Conservation (phyloP, 2,888 invertebrate species). For the Syrphus vitripennis region DNA sequence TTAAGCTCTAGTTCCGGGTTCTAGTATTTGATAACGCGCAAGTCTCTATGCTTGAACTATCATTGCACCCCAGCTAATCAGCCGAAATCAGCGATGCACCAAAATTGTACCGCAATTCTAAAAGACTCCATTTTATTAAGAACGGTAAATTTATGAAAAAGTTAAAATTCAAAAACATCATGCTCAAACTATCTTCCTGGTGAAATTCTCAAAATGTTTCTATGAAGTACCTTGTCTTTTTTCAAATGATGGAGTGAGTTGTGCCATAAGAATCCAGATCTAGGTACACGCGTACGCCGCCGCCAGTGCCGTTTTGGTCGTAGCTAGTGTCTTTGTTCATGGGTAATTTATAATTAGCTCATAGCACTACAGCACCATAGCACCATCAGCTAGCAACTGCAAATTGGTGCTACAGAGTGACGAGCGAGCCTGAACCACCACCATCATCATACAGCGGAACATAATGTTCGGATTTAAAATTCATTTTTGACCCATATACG, state of each 20-base stretch:
- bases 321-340: constrained; percentile 40
- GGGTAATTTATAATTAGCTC: constrained; percentile 69
- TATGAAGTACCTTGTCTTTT: constrained; percentile 5
- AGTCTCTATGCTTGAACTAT: too few species aligned
- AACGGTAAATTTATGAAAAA: too few species aligned
- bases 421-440: constrained; percentile 21
- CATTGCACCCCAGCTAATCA: too few species aligned
- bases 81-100: too few species aligned
- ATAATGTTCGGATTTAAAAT: constrained; percentile 36
- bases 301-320: too few species aligned
- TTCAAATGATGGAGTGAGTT: constrained; percentile 37
- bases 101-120: too few species aligned
- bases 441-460: constrained; percentile 52
- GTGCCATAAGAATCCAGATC: constrained; percentile 35
- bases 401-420: constrained; percentile 13
- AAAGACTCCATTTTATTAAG: too few species aligned
- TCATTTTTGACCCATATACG: constrained; percentile 59
- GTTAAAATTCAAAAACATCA: background rate
- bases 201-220: background rate
- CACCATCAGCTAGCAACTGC: background rate
- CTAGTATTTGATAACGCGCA: too few species aligned
- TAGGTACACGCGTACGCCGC: constrained; percentile 21
- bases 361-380: background rate
- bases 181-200: background rate
- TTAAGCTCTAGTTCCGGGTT: too few species aligned